phyloP scores from a whole-genome alignment of 2,113 vertebrate genomes.

The Hepsetus odoe region DNA sequence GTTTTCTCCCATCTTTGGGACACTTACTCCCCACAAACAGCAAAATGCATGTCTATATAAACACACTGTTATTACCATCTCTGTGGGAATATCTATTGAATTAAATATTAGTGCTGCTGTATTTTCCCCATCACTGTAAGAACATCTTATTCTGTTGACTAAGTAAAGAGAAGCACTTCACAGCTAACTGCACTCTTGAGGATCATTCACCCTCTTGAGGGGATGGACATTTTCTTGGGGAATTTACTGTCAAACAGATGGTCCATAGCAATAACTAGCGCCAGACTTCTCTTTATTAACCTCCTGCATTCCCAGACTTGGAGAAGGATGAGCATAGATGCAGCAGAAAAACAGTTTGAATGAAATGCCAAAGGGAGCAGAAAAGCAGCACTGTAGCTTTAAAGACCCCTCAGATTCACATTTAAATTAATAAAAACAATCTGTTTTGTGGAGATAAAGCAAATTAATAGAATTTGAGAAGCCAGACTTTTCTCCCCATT shows the following conservation, averaged over 20 bases:
- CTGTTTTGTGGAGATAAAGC: slow-evolving; percentile 67
- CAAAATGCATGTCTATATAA: neutral
- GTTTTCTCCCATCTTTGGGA: neutral
- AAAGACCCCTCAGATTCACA: slow-evolving; percentile 61
- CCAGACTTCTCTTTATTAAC: neutral
- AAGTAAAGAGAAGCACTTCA: neutral
- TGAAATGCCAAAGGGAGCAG: slow-evolving; percentile 49
- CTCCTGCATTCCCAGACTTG: neutral
- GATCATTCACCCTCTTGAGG: neutral
- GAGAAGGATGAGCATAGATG: neutral
- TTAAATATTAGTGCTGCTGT: neutral
- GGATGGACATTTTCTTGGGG: neutral
- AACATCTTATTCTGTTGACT: neutral
- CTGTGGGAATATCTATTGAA: neutral
- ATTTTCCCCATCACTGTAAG: neutral
- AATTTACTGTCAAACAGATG: slow-evolving; percentile 5
- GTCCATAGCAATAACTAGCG: slow-evolving; percentile 3
- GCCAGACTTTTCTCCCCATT: neutral
- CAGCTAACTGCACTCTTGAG: neutral
- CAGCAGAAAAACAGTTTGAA: neutral
- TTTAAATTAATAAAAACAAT: slow-evolving; percentile 75
- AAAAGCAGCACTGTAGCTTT: slow-evolving; percentile 47
- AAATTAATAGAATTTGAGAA: slow-evolving; percentile 63
- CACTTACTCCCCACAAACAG: neutral
- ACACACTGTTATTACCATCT: neutral